Evolutionary conservation across 2,113 vertebrate genomes (phyloP).

Genomic region (Bufo gargarizans): DNA sequence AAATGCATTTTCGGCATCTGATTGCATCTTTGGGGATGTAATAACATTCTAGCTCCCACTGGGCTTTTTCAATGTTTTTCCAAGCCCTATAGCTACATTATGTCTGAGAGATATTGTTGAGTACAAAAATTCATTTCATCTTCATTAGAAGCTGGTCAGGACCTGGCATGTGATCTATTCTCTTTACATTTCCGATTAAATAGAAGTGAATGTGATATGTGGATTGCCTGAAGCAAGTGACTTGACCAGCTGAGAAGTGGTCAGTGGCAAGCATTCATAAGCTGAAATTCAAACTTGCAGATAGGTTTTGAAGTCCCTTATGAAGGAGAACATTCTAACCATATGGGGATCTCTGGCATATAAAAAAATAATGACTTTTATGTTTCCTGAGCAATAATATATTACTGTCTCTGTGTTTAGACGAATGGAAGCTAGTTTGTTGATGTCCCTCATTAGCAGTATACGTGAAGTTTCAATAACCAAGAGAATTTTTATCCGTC

Average conservation of each 20-base stretch:
- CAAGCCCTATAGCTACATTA: slow-evolving; percentile 5
- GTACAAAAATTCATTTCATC: slow-evolving; percentile 17
- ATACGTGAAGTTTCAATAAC: slow-evolving; percentile 18
- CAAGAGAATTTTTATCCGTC: not conserved
- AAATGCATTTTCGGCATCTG: not conserved
- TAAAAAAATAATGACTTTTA: not conserved
- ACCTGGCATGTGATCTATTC: not conserved
- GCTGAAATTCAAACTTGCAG: not conserved
- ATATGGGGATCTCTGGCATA: not conserved
- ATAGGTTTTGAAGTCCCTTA: not conserved
- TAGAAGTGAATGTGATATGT: not conserved
- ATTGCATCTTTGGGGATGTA: slow-evolving; percentile 11
- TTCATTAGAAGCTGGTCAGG: not conserved
- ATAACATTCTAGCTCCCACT: not conserved
- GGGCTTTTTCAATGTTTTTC: not conserved
- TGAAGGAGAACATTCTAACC: not conserved
- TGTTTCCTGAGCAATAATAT: slow-evolving; percentile 23
- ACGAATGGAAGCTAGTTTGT: slow-evolving; percentile 15
- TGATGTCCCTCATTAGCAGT: slow-evolving; percentile 10
- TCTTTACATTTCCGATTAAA: slow-evolving; percentile 8
- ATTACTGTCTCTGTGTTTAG: not conserved
- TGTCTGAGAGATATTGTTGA: slow-evolving; percentile 18
- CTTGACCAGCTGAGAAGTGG: slow-evolving; percentile 13
- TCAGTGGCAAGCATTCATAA: not conserved
- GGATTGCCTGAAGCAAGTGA: slow-evolving; percentile 28